phyloP scores from a whole-genome alignment of 2,888 invertebrate genomes.

The Archips crataeganus region DNA sequence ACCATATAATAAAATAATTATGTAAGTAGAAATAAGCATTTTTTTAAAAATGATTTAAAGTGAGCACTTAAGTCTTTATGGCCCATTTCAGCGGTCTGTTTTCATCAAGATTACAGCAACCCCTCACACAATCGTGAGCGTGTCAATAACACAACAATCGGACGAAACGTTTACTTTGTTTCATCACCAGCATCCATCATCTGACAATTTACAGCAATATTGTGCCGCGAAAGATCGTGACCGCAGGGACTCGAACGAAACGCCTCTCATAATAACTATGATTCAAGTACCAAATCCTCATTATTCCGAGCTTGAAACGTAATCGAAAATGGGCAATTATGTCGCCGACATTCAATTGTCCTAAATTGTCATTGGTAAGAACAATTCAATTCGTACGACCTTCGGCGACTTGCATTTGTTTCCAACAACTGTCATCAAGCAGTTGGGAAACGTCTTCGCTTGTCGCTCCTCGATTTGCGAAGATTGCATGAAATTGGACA shows the following conservation, averaged over 20 bases:
- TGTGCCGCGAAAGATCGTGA: constrained; percentile 66
- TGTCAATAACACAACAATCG: constrained; percentile 30
- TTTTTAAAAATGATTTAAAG: no score
- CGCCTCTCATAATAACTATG: constrained; percentile 63
- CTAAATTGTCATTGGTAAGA: constrained; percentile 64
- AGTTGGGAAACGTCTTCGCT: constrained; percentile 30
- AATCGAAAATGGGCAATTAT: constrained; percentile 75
- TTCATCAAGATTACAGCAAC: constrained; percentile 21
- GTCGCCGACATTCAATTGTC: constrained; percentile 72
- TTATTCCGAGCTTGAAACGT: constrained; percentile 64
- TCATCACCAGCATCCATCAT: constrained; percentile 41
- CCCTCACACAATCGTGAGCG: constrained; percentile 34
- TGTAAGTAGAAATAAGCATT: no score
- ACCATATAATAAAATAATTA: no score
- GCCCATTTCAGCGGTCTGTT: constrained; percentile 11
- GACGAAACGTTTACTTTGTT: constrained; percentile 40
- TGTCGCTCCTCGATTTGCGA: constrained; percentile 20
- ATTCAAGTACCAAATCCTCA: constrained; percentile 68
- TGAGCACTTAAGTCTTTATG: not conserved
- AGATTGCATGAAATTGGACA: constrained; percentile 25
- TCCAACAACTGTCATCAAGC: constrained; percentile 42
- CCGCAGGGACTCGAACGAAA: constrained; percentile 61
- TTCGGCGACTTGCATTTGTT: constrained; percentile 51
- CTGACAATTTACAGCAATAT: constrained; percentile 42
- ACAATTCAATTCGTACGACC: constrained; percentile 62